Conservation (phyloP, 2,113 vertebrate species). For the Otolemur garnettii region DNA sequence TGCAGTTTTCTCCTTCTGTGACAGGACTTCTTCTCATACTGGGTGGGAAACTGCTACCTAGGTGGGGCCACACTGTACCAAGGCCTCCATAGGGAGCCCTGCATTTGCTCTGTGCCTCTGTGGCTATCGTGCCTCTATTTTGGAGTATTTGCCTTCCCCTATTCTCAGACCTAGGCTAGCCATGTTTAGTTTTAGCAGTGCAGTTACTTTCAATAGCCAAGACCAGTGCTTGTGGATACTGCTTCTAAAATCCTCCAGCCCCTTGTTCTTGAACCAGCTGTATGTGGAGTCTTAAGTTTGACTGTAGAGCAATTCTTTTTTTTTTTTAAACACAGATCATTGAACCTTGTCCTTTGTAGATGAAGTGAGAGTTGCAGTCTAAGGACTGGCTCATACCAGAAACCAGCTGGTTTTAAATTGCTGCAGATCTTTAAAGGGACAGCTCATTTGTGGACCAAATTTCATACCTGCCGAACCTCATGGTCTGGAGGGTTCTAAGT, state of each 20-base stretch:
- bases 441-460: background rate
- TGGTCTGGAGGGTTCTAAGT: background rate
- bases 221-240: background rate
- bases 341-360: slow-evolving; percentile 72
- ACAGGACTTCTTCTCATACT: background rate
- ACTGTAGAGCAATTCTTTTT: slow-evolving; percentile 41
- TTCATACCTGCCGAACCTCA: background rate
- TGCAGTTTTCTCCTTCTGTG: background rate
- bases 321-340: slow-evolving; percentile 23
- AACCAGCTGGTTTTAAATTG: slow-evolving; percentile 73
- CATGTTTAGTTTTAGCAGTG: background rate
- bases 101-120: background rate
- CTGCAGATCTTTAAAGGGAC: slow-evolving; percentile 46
- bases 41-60: background rate
- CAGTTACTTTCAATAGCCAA: background rate
- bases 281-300: slow-evolving; percentile 35
- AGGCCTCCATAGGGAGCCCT: fast-evolving
- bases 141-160: background rate
- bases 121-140: background rate
- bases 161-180: background rate
- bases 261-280: background rate
- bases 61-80: fast-evolving
- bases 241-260: background rate
- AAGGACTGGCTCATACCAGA: slow-evolving; percentile 70
- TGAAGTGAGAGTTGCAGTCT: slow-evolving; percentile 78